Evolutionary conservation across 2,797 vertebrate genomes (phyloP), one percentile per base, ranked within the genome.

Genomic region (Crocidura indochinensis): DNA sequence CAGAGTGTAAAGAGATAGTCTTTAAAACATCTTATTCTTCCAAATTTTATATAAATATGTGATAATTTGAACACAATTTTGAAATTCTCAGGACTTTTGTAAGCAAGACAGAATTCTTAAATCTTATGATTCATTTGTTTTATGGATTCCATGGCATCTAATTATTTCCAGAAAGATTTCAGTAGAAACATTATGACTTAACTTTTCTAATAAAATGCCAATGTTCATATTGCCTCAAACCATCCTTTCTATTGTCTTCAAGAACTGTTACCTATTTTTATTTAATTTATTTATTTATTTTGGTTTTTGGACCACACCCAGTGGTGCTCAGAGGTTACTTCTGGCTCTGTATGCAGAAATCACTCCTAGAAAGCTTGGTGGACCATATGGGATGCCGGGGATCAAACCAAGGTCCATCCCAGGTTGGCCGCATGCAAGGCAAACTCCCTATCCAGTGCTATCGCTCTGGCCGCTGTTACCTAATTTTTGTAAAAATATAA

Each of bases 181-280:
- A 69, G 31, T 49, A 69, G 78, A 87, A 89, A 84, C 38, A 38
- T 38, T 89, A 77, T 71, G 83, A 79, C 79, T 72, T 91, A 64
- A 69, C 9, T 87, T 88, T 95, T 92, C 60, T 29, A 90, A 80
- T 76, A 89, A 84, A 64, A 69, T 86, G 87, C 96, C 82, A 84
- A 75, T 62, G 86, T 82, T 49, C n/a, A 12, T 87, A 77, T 90
- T 82, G 9, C 10, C 80, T 92, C 31, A 68, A 80, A 85, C 29
- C 44, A 22, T 85, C 38, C 93, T 72, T 90, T 85, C 56, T 71
- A 68, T 75, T 94, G 91, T 72, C 49, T 10, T n/a, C 22, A 60
- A 62, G 62, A 84, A 75, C 24, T 87, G 8, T 69, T 67, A 44
- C 19, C 80, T 88, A 84, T 72, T 92, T 53, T 78, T 90, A 74